Conservation (phyloP, 2,888 invertebrate species). For the Calameuta pallipes region DNA sequence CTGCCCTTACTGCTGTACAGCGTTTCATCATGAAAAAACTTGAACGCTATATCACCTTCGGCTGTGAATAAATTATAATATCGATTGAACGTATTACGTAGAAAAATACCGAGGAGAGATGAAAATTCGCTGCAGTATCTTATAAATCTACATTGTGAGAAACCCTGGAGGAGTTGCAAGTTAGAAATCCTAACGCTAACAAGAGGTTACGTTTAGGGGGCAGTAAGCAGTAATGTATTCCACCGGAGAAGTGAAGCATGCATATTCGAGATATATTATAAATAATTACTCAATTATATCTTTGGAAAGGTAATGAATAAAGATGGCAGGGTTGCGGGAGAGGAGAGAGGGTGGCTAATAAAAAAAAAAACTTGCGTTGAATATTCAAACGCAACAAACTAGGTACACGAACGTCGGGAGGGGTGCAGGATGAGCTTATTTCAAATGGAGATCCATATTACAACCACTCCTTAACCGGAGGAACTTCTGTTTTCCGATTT, state of each 20-base stretch:
- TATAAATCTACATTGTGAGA: slow-evolving; percentile 30
- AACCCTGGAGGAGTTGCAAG: slow-evolving; percentile 39
- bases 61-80: background rate
- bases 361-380: slow-evolving; percentile 60
- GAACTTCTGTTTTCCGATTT: slow-evolving; percentile 56
- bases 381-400: slow-evolving; percentile 67
- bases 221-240: slow-evolving; percentile 65
- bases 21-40: background rate
- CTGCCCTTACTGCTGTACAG: background rate
- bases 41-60: background rate
- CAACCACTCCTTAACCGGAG: slow-evolving; percentile 57
- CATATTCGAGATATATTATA: slow-evolving; percentile 67
- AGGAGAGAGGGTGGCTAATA: slow-evolving; percentile 56
- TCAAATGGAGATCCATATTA: slow-evolving; percentile 66
- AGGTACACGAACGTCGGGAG: slow-evolving; percentile 53
- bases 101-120: background rate
- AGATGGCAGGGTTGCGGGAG: slow-evolving; percentile 59
- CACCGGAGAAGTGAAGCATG: slow-evolving; percentile 65
- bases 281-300: slow-evolving; percentile 68
- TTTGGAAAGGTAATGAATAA: slow-evolving; percentile 67
- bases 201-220: slow-evolving; percentile 62
- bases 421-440: slow-evolving; percentile 57
- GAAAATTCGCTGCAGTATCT: background rate
- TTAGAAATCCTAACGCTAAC: slow-evolving; percentile 60
- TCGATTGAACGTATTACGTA: background rate